These are phyloP conservation scores for Nesoenas mayeri DNA, from an alignment of 2,113 vertebrate species.

Conservation along the genomic window DNA sequence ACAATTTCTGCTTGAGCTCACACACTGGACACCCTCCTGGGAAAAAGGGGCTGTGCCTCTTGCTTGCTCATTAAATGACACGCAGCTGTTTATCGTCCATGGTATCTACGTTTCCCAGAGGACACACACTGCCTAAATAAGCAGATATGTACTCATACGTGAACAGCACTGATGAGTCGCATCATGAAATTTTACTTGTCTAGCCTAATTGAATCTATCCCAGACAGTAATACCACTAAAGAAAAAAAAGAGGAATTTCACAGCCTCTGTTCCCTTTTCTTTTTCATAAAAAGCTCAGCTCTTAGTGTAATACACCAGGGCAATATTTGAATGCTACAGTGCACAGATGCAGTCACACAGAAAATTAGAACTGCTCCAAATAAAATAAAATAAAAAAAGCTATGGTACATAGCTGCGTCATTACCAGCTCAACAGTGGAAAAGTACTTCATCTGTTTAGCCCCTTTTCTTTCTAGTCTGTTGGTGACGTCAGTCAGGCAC, in stretches of 20 bases:
- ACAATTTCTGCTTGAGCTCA: neutral
- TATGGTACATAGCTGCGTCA: constrained; percentile 4
- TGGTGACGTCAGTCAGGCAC: constrained; percentile 30
- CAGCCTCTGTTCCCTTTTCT: neutral
- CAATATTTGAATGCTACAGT: constrained; percentile 35
- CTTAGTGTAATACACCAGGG: constrained; percentile 20
- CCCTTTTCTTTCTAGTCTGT: neutral
- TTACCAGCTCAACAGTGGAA: constrained; percentile 39
- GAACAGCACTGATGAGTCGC: neutral
- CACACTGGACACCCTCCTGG: neutral
- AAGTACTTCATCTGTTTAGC: constrained; percentile 50
- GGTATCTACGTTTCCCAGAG: neutral
- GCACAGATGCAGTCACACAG: constrained; percentile 15
- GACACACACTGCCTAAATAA: neutral
- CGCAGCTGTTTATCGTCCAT: neutral
- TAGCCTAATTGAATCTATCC: constrained; percentile 29
- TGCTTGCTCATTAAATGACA: neutral
- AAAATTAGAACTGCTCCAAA: constrained; percentile 28
- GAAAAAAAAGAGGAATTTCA: neutral
- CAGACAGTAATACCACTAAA: constrained; percentile 5
- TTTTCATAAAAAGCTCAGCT: constrained; percentile 31
- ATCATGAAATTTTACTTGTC: constrained; percentile 4
- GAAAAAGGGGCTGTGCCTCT: neutral
- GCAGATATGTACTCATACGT: neutral
- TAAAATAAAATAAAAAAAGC: neutral